These are phyloP conservation scores for Hartigia nigra DNA, from an alignment of 2,888 invertebrate species.

Conservation along the genomic window DNA sequence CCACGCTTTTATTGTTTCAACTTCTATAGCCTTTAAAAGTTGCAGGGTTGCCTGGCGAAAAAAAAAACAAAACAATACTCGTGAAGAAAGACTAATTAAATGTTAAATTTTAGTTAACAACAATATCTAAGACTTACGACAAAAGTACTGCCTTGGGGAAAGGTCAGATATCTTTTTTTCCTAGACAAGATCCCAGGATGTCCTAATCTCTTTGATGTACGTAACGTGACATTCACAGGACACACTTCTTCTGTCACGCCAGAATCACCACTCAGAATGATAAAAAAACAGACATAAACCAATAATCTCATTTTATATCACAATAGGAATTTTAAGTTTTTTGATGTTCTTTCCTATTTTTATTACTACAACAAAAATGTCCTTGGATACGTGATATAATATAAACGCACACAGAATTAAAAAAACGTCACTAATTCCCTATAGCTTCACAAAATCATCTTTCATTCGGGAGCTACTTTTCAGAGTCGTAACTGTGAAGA, in stretches of 20 bases:
- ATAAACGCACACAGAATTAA: neutral
- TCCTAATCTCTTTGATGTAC: conserved; percentile 20
- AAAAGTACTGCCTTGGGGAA: conserved; percentile 67
- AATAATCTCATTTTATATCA: neutral
- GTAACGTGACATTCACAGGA: conserved; percentile 36
- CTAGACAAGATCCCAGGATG: conserved; percentile 50
- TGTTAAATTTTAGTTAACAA: neutral
- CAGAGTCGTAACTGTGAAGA: neutral
- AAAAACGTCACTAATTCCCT: neutral
- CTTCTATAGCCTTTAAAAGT: conserved; percentile 70
- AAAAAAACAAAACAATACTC: neutral
- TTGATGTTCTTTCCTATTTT: neutral
- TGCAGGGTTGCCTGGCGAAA: conserved; percentile 70
- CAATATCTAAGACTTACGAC: conserved; percentile 47
- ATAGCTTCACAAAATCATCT: neutral
- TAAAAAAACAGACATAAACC: neutral
- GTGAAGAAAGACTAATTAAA: neutral
- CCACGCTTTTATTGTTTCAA: conserved; percentile 71
- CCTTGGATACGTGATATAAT: neutral
- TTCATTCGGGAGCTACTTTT: neutral
- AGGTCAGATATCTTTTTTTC: conserved; percentile 59
- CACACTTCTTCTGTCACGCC: conserved; percentile 19
- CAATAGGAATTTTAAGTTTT: neutral
- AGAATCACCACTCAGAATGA: neutral
- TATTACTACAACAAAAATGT: neutral